Percentiles rank a stretch among this genome's conserved stretches.
phyloP scores from a whole-genome alignment of 2,797 vertebrate species.

The Vespertilio murinus region DNA sequence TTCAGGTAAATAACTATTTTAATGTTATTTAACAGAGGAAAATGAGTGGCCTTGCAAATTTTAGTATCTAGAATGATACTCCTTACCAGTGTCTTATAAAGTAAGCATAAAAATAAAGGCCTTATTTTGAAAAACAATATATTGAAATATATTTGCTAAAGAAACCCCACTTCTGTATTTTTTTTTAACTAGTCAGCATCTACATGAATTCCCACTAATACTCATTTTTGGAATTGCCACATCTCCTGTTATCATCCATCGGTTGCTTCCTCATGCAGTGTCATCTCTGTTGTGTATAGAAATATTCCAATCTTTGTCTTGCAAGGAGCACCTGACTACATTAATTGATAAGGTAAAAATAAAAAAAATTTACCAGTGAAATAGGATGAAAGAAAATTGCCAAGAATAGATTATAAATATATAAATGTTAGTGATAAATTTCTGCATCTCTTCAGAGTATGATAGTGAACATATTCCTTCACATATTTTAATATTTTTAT shows the following conservation, averaged over 20 bases:
- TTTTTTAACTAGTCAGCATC: conserved; percentile 88
- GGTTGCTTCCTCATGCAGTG: conserved; percentile 94
- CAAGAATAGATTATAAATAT: conserved; percentile 22
- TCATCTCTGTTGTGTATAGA: conserved; percentile 96
- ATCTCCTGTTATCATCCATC: conserved; percentile 95
- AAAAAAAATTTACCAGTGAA: conserved; percentile 38
- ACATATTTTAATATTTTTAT: conserved; percentile 35
- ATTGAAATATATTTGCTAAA: conserved; percentile 59
- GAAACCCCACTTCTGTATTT: conserved; percentile 54
- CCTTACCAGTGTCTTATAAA: background rate
- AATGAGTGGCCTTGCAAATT: conserved; percentile 11
- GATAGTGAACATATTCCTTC: conserved; percentile 19
- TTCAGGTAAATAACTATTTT: conserved; percentile 16
- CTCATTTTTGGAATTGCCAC: conserved; percentile 97
- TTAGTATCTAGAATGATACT: conserved; percentile 28
- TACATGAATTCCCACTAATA: conserved; percentile 91
- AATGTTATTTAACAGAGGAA: conserved; percentile 3
- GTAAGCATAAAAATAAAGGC: conserved; percentile 36
- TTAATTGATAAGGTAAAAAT: conserved; percentile 94
- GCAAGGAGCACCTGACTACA: conserved; percentile 93
- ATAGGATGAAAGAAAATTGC: background rate
- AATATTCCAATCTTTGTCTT: conserved; percentile 96
- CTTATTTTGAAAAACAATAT: conserved; percentile 33
- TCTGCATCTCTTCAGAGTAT: background rate
- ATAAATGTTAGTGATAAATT: conserved; percentile 15